Percentiles rank a stretch among this genome's conserved stretches.
These are phyloP conservation scores for Ormia ochracea DNA, from an alignment of 2,888 invertebrate species.

Conservation along the genomic window DNA sequence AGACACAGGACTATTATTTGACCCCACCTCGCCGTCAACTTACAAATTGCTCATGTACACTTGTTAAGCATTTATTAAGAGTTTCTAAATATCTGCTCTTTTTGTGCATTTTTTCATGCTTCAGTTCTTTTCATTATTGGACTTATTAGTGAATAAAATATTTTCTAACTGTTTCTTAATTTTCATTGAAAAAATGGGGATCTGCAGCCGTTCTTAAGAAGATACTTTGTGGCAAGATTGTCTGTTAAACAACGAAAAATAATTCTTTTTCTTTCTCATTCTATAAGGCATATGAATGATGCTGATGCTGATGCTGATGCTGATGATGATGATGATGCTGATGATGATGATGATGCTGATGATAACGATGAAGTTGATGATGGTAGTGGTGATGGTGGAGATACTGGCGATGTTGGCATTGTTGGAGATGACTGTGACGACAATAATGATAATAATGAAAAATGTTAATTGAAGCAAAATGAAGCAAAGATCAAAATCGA, in stretches of 20 bases:
- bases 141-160: slow-evolving; percentile 35
- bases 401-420: not conserved
- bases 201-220: not conserved
- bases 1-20: not conserved
- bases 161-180: slow-evolving; percentile 53
- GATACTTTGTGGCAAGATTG: slow-evolving; percentile 13
- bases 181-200: slow-evolving; percentile 13
- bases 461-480: slow-evolving; percentile 63
- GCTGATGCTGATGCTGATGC: slow-evolving; percentile 4
- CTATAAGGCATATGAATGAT: slow-evolving; percentile 19
- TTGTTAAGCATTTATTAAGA: slow-evolving; percentile 43
- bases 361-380: slow-evolving; percentile 61
- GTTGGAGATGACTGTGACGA: slow-evolving; percentile 57
- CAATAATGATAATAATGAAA: slow-evolving; percentile 61
- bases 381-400: not conserved
- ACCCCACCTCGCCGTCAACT: slow-evolving; percentile 36
- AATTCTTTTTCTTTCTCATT: slow-evolving; percentile 43
- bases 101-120: not conserved
- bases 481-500: slow-evolving; percentile 61
- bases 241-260: slow-evolving; percentile 16
- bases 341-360: slow-evolving; percentile 59
- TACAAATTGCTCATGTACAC: slow-evolving; percentile 42
- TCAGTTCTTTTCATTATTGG: slow-evolving; percentile 5
- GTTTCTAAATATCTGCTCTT: slow-evolving; percentile 14
- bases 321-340: slow-evolving; percentile 14